Base-by-base conservation (phyloP, 2,797 vertebrate genomes). In the Limosa lapponica region DNA sequence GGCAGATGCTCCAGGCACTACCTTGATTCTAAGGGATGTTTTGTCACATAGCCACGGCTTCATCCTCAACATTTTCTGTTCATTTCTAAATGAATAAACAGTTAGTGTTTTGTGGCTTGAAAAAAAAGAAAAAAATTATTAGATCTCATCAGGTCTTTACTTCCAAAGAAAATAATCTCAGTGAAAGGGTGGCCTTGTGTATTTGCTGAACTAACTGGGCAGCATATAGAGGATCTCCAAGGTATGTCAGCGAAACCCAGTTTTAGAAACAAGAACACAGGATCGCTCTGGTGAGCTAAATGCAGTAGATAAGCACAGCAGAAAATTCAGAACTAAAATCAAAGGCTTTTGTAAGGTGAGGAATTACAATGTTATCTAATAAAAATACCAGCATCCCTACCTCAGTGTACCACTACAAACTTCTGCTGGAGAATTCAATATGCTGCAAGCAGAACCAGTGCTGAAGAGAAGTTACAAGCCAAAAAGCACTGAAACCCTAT, bases 181-280 rank as follows among this genome's bases (percentile, higher is more conserved):
- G 41, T 24, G 51, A 49, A 85, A 85, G 79, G 27, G 14, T 16
- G 46, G 92, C 48, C 25, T 58, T 41, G 67, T 22, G 2, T 82
- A 66, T 80, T 59, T 81, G 80, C 41, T 91, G 64, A 73, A 58
- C 57, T 46, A n/a, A 74, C 23, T 24, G 30, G 27, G 54, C 49
- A 86, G 90, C 74, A n/a, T 36, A 16, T 44, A 34, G 27, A 84
- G 74, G 52, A 96, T 90, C 75, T 92, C 54, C 46, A 92, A 48
- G 66, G 73, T 23, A 65, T 65, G 62, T 32, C 78, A 88, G 75
- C 13, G 44, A 75, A 80, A 91, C 37, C 92, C 67, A 61, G 0
- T 71, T 96, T 95, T 81, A 95, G 59, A 97, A 96, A 92, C 1
- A 8, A 82, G 71, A 87, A 49, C 85, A 88, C 0, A 0, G 48